phyloP scores from a whole-genome alignment of 1,140 invertebrate genomes.

The Probaryconus sp. region DNA sequence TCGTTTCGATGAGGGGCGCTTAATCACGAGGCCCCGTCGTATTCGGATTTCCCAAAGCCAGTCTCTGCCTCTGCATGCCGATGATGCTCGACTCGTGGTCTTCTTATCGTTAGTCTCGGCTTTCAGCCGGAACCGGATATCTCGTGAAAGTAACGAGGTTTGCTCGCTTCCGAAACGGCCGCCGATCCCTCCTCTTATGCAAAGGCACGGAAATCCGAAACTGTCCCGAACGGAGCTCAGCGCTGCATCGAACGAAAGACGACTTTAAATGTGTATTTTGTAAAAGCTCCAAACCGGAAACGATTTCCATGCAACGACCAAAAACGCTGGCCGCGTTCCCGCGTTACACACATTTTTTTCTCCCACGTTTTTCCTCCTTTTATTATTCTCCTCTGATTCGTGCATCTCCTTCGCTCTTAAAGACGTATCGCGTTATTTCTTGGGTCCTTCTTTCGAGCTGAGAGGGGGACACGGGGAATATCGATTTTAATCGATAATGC shows the following conservation, averaged over 20 bases:
- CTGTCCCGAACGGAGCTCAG: constrained; percentile 32
- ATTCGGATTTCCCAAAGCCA: constrained; percentile 50
- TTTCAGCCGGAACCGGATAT: constrained; percentile 64
- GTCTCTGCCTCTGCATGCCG: constrained; percentile 51
- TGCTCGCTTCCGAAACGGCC: constrained; percentile 53
- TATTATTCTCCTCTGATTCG: constrained; percentile 7
- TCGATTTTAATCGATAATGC: no score
- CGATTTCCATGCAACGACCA: constrained; percentile 24
- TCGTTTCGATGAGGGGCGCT: no score
- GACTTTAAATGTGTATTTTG: constrained; percentile 50
- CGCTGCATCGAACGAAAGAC: constrained; percentile 15
- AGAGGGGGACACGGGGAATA: no score
- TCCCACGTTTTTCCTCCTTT: no score
- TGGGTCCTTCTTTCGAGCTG: no score
- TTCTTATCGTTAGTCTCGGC: constrained; percentile 63
- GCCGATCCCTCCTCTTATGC: constrained; percentile 58
- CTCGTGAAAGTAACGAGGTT: constrained; percentile 64
- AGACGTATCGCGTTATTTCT: neutral
- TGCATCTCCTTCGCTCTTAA: no score
- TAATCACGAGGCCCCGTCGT: constrained; percentile 42
- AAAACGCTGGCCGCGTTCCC: constrained; percentile 11
- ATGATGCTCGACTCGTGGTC: constrained; percentile 55
- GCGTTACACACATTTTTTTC: neutral
- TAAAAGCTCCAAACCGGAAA: constrained; percentile 39
- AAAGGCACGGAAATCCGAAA: constrained; percentile 60